Percentiles rank a stretch among this genome's conserved stretches.
Conservation (phyloP, 2,113 vertebrate species). For the Forbesichthys papilliferus region DNA sequence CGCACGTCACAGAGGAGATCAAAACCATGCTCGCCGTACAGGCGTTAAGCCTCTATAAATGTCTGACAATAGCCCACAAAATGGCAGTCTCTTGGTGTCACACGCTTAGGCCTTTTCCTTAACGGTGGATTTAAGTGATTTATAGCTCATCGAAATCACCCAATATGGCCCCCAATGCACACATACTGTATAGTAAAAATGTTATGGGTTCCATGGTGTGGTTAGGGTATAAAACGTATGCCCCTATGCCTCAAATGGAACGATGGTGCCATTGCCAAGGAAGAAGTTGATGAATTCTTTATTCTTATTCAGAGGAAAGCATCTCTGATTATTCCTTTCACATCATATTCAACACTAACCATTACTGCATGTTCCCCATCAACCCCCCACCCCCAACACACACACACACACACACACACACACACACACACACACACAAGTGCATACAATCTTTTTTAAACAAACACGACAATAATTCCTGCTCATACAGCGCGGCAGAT, state of each 20-base stretch:
- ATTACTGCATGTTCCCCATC: too few species aligned
- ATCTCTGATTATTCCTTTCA: too few species aligned
- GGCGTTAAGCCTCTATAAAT: constrained; percentile 65
- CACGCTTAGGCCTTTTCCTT: constrained; percentile 43
- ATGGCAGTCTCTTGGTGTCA: constrained; percentile 32
- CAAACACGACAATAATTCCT: too few species aligned
- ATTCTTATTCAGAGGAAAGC: too few species aligned
- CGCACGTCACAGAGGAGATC: constrained; percentile 58
- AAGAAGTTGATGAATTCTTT: too few species aligned
- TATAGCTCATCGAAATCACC: constrained; percentile 61
- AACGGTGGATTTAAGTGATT: constrained; percentile 63
- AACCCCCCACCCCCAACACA: too few species aligned
- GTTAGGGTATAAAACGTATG: constrained; percentile 48
- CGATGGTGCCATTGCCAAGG: too few species aligned
- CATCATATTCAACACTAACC: too few species aligned
- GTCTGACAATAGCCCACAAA: constrained; percentile 48
- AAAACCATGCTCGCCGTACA: constrained; percentile 57
- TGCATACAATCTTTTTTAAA: too few species aligned
- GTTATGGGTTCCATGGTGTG: constrained; percentile 38
- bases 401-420: too few species aligned
- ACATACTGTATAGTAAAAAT: constrained; percentile 45
- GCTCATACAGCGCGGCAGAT: too few species aligned
- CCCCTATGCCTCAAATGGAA: background rate
- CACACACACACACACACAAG: too few species aligned
- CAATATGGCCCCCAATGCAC: constrained; percentile 49